phyloP scores from a whole-genome alignment of 2,797 vertebrate species.

The Acanthiza pusilla region DNA sequence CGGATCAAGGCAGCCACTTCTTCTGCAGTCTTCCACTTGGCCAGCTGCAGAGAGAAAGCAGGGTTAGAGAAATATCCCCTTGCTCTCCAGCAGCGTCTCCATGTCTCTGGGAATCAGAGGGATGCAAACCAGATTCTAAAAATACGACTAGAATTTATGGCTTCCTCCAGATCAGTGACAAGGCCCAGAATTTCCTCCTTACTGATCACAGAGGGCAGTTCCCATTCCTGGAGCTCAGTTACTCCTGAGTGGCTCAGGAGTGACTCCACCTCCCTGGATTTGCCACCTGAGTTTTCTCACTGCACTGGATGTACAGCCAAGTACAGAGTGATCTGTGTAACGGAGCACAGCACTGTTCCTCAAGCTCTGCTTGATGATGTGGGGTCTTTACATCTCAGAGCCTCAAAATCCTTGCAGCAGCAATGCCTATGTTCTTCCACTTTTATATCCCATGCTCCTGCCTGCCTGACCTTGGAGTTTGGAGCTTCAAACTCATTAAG shows the following conservation, averaged over 20 bases:
- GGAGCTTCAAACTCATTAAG: not conserved
- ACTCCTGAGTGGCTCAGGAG: not conserved
- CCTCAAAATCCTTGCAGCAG: not conserved
- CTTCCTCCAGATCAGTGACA: not conserved
- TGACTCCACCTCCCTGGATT: not conserved
- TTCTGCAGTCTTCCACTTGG: slow-evolving; percentile 99
- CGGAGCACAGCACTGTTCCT: not conserved
- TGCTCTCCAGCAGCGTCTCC: not conserved
- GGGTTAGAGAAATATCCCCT: not conserved
- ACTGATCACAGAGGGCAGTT: not conserved
- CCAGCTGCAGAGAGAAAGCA: slow-evolving; percentile 78
- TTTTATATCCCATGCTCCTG: not conserved
- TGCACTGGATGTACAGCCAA: not conserved
- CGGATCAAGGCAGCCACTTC: slow-evolving; percentile 98
- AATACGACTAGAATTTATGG: not conserved
- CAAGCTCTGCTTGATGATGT: not conserved
- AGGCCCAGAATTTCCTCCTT: not conserved
- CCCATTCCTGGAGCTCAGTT: not conserved
- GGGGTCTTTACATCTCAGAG: not conserved
- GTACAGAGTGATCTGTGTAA: not conserved
- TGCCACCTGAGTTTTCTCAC: not conserved
- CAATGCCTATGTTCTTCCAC: not conserved
- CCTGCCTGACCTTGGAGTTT: not conserved
- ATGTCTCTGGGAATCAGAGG: not conserved
- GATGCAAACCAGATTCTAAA: not conserved